Percentiles rank a stretch among this genome's conserved stretches.
Evolutionary conservation across 2,888 invertebrate species (phyloP).

Genomic region (Deilephila porcellus): DNA sequence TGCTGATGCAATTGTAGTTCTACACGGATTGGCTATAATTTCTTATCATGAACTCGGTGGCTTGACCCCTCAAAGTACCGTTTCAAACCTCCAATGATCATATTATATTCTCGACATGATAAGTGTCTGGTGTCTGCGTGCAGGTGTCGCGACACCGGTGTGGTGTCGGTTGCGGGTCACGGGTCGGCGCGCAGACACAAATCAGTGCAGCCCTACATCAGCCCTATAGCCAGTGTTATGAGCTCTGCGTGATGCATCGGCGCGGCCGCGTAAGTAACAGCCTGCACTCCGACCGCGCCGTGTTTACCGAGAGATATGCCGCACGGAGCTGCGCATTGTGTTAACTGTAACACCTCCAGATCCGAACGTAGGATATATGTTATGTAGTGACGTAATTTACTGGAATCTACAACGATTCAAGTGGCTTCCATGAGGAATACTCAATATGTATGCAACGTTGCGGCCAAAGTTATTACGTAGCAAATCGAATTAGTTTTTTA

Average conservation of each 20-base stretch:
- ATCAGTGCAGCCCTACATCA: not conserved
- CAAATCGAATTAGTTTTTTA: too few species aligned
- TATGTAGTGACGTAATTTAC: too few species aligned
- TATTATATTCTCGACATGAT: not conserved
- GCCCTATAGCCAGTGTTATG: not conserved
- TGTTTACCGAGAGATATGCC: not conserved
- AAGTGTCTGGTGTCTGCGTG: not conserved
- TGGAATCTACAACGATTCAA: too few species aligned
- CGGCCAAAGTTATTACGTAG: too few species aligned
- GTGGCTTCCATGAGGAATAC: too few species aligned
- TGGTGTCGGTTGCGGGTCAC: conserved; percentile 14
- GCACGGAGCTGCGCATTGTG: not conserved
- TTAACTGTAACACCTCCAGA: not conserved
- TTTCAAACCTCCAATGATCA: not conserved
- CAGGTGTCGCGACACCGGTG: not conserved
- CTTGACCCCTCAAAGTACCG: not conserved
- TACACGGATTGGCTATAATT: too few species aligned
- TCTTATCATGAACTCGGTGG: too few species aligned
- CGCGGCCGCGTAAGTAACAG: not conserved
- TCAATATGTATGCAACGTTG: too few species aligned
- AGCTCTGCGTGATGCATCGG: not conserved
- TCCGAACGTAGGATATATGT: too few species aligned
- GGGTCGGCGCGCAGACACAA: conserved; percentile 10
- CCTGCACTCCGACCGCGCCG: not conserved
- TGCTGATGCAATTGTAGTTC: too few species aligned